Evolutionary conservation across 2,113 vertebrate species (phyloP).

Genomic region (Riparia riparia): DNA sequence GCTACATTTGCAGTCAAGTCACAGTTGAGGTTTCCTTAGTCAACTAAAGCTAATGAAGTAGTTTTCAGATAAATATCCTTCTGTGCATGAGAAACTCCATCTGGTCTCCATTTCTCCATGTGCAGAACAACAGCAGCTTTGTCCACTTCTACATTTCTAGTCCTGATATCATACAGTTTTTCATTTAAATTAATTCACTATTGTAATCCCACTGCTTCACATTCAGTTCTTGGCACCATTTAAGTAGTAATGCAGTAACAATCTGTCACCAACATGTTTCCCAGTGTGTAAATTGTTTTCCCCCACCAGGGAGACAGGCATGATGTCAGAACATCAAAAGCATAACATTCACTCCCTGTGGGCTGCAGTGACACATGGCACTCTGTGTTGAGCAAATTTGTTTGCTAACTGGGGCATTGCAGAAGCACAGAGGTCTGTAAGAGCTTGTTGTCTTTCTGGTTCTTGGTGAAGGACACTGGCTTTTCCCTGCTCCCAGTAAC

Average conservation of each 20-base stretch:
- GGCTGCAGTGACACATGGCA: neutral
- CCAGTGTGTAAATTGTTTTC: neutral
- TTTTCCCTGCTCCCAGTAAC: neutral
- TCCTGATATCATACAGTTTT: neutral
- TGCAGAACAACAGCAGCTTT: neutral
- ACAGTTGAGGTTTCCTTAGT: neutral
- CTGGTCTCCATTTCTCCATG: neutral
- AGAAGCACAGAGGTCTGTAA: neutral
- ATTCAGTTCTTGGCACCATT: neutral
- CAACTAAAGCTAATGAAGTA: neutral
- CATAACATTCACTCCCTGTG: neutral
- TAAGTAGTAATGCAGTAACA: neutral
- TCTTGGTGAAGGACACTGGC: neutral
- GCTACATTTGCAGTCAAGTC: neutral
- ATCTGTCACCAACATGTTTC: neutral
- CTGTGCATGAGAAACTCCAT: neutral
- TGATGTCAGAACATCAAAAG: neutral
- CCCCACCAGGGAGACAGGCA: neutral
- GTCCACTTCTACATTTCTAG: neutral
- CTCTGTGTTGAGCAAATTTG: neutral
- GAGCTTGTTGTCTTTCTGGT: fast-evolving
- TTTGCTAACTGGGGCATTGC: neutral
- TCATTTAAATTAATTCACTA: neutral
- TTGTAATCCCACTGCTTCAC: neutral
- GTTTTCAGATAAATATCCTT: neutral